Evolutionary conservation across 2,113 vertebrate genomes (phyloP).

Genomic region (Sinocyclocheilus grahami): DNA sequence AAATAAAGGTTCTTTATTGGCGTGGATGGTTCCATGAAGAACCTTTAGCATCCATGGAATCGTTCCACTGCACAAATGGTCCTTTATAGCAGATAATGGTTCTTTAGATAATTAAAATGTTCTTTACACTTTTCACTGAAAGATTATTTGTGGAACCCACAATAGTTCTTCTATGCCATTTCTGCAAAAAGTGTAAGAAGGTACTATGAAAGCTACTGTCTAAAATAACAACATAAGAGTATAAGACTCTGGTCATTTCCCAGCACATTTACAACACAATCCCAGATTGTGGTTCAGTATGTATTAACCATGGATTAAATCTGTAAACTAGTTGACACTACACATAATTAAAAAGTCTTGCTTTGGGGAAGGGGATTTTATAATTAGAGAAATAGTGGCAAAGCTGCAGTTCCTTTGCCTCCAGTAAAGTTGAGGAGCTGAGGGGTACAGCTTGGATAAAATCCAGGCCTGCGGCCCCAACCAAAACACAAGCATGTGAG

Average conservation of each 20-base stretch:
- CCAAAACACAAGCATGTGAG: neutral
- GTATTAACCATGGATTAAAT: slow-evolving; percentile 79
- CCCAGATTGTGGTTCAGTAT: slow-evolving; percentile 45
- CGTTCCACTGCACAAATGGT: neutral
- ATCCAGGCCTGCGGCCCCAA: slow-evolving; percentile 69
- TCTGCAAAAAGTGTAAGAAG: neutral
- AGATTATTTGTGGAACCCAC: neutral
- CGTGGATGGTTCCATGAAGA: neutral
- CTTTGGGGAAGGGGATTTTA: slow-evolving; percentile 81
- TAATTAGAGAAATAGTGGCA: slow-evolving; percentile 83
- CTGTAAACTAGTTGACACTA: slow-evolving; percentile 84
- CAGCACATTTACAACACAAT: neutral
- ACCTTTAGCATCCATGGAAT: neutral
- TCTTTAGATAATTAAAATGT: neutral
- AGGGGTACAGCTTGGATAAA: slow-evolving; percentile 78
- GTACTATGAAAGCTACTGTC: neutral
- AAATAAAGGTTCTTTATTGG: neutral
- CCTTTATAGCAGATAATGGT: neutral
- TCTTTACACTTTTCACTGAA: neutral
- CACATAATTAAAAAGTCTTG: slow-evolving; percentile 85
- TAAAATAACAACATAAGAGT: neutral
- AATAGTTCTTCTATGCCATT: neutral
- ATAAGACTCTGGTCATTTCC: neutral
- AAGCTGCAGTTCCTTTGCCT: slow-evolving; percentile 81
- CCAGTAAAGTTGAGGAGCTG: slow-evolving; percentile 77